Evolutionary conservation across 2,888 invertebrate genomes (phyloP).

Genomic region (Aspidiotus destructor): DNA sequence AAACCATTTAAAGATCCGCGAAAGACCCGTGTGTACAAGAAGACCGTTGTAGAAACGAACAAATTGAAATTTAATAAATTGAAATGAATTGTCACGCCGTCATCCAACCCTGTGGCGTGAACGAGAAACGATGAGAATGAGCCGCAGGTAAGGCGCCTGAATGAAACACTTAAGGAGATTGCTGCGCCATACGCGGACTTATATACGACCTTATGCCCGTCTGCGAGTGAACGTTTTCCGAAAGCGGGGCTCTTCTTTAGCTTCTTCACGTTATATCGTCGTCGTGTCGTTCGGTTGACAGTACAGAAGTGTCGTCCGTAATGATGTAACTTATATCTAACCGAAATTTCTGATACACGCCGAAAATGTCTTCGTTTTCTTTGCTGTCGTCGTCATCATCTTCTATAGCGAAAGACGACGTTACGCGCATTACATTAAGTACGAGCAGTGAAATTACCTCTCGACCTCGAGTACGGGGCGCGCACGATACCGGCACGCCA

Average conservation of each 20-base stretch:
- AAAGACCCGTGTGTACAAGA: neutral
- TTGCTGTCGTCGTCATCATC: neutral
- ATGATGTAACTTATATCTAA: slow-evolving; percentile 24
- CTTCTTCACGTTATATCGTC: slow-evolving; percentile 5
- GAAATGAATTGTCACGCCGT: neutral
- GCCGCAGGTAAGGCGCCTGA: slow-evolving; percentile 18
- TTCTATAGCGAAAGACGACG: neutral
- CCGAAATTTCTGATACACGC: slow-evolving; percentile 27
- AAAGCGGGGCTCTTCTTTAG: slow-evolving; percentile 18
- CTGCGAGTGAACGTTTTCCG: slow-evolving; percentile 20
- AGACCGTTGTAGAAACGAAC: no score
- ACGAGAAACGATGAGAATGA: neutral
- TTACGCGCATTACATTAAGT: slow-evolving; percentile 25
- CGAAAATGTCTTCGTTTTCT: slow-evolving; percentile 15
- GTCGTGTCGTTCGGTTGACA: slow-evolving; percentile 16
- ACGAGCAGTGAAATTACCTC: slow-evolving; percentile 1
- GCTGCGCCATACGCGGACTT: slow-evolving; percentile 4
- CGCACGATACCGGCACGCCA: neutral
- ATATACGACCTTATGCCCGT: neutral
- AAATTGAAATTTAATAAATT: neutral
- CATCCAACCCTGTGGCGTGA: no score
- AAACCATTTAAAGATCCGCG: neutral
- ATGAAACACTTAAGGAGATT: slow-evolving; percentile 25
- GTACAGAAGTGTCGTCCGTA: slow-evolving; percentile 18
- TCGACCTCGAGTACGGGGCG: slow-evolving; percentile 2